Conservation (phyloP, 2,113 vertebrate genomes). For the Arizona elegans region DNA sequence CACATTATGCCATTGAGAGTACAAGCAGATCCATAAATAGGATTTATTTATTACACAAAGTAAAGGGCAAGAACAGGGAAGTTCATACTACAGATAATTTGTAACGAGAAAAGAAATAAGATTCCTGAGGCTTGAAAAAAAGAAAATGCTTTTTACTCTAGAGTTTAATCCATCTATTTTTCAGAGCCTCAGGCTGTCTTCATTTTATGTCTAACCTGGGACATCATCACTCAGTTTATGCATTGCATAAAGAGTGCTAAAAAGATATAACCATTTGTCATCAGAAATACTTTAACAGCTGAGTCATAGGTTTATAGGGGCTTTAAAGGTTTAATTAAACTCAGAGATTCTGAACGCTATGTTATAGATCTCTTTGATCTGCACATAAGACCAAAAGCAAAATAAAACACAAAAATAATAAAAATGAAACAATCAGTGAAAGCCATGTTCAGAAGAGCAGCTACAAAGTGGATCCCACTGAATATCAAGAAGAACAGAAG, state of each 20-base stretch:
- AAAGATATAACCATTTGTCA: neutral
- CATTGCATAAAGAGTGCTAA: neutral
- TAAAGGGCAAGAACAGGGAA: constrained; percentile 18
- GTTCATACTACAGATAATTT: neutral
- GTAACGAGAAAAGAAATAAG: neutral
- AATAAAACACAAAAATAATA: neutral
- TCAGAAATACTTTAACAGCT: constrained; percentile 24
- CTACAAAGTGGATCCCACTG: neutral
- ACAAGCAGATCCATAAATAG: constrained; percentile 16
- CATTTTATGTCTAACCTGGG: constrained; percentile 16
- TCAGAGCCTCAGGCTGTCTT: constrained; percentile 7
- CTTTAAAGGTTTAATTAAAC: constrained; percentile 36
- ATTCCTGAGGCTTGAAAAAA: neutral
- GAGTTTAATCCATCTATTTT: constrained; percentile 22
- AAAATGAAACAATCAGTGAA: neutral
- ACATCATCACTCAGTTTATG: constrained; percentile 9
- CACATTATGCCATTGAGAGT: constrained; percentile 9
- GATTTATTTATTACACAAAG: neutral
- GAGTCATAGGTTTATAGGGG: neutral
- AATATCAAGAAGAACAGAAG: neutral
- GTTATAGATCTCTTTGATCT: constrained; percentile 18
- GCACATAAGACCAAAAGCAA: neutral
- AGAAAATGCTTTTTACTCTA: constrained; percentile 20
- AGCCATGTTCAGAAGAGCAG: neutral
- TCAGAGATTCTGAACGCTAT: constrained; percentile 21